Conservation (phyloP, 2,113 vertebrate genomes). For the Lepisosteus osseus region DNA sequence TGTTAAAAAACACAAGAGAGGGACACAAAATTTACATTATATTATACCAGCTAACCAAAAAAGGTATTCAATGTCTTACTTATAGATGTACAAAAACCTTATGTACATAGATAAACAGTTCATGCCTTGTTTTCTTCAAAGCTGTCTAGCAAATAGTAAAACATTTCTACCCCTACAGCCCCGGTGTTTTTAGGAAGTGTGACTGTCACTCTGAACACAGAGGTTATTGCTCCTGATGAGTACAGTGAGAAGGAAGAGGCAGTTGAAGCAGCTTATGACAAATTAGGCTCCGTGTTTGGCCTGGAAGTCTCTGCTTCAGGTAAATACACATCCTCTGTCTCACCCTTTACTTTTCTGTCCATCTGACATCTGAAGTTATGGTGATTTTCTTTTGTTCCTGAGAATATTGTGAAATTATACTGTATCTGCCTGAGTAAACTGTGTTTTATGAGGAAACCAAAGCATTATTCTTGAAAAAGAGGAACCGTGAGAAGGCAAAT, state of each 20-base stretch:
- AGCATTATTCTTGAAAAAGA: no score
- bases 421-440: background rate
- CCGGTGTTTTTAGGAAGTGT: conserved; percentile 21
- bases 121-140: background rate
- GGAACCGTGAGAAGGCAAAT: no score
- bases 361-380: background rate
- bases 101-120: background rate
- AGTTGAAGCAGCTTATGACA: conserved; percentile 18
- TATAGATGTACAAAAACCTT: background rate
- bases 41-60: background rate
- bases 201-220: conserved; percentile 16
- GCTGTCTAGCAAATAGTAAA: background rate
- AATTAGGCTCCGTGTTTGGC: conserved; percentile 14
- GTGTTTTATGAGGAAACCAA: no score
- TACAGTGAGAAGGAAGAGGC: background rate
- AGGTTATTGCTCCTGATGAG: background rate
- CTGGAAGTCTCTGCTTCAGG: conserved; percentile 14
- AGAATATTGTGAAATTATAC: background rate
- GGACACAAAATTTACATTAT: background rate
- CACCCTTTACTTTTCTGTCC: background rate
- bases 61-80: background rate
- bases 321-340: conserved; percentile 3
- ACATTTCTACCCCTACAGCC: conserved; percentile 9
- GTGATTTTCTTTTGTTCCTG: background rate
- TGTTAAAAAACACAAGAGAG: no score